phyloP scores from a whole-genome alignment of 2,888 invertebrate species.

The Merodon equestris region DNA sequence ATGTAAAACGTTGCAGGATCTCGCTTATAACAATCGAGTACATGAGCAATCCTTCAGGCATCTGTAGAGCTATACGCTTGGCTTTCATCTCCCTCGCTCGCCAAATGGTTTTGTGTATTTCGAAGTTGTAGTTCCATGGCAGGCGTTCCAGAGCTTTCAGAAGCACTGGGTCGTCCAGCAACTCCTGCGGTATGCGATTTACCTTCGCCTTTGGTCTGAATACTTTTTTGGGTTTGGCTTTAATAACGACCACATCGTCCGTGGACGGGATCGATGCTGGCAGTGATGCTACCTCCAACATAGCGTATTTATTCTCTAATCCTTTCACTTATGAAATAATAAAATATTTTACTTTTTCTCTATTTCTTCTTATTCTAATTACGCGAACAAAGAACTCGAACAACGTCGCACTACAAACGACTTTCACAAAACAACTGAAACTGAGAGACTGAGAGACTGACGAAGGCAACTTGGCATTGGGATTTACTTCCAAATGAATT shows the following conservation, averaged over 20 bases:
- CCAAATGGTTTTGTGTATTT: slow-evolving; percentile 99
- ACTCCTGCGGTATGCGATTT: slow-evolving; percentile 89
- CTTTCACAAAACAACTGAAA: slow-evolving; percentile 59
- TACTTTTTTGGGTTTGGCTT: slow-evolving; percentile 89
- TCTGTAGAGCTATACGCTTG: slow-evolving; percentile 94
- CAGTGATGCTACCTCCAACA: slow-evolving; percentile 48
- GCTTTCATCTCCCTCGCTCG: slow-evolving; percentile 90
- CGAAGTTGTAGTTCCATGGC: slow-evolving; percentile 98
- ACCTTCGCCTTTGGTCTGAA: slow-evolving; percentile 87
- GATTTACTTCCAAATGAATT: slow-evolving; percentile 35
- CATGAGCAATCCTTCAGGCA: slow-evolving; percentile 97
- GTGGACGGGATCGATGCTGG: slow-evolving; percentile 17
- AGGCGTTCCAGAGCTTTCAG: slow-evolving; percentile 86
- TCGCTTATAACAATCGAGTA: slow-evolving; percentile 96
- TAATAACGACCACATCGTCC: slow-evolving; percentile 82
- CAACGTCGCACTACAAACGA: slow-evolving; percentile 30
- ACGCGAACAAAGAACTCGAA: slow-evolving; percentile 45
- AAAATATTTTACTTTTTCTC: background rate
- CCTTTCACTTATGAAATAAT: slow-evolving; percentile 13
- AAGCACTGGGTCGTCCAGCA: slow-evolving; percentile 86
- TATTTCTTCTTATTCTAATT: background rate
- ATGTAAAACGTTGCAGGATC: slow-evolving; percentile 93
- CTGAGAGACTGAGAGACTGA: slow-evolving; percentile 17
- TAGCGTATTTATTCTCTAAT: slow-evolving; percentile 7
- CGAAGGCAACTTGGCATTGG: background rate